Base-by-base conservation (phyloP, 2,113 vertebrate species). In the Coturnix japonica region DNA sequence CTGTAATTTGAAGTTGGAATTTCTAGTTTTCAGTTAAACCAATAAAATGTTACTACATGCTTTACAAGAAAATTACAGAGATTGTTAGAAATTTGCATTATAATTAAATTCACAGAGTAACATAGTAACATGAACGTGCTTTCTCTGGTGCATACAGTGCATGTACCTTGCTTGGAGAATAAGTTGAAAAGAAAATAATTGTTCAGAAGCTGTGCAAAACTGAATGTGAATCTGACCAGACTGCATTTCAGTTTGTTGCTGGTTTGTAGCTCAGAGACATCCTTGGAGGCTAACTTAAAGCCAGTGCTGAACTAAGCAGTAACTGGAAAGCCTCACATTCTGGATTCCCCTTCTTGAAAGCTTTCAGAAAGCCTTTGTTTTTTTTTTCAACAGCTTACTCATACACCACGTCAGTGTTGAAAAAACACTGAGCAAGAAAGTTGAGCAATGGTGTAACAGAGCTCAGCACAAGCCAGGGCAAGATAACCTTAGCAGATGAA, bases 111-210 rank as follows among this genome's bases (percentile, higher is more conserved):
- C 49, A 89, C 7, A 43, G 16, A 16, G 3, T 56, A 31, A 56
- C 28, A 31, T 19, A 72, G 28, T 47, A 73, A 73, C 2, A 10
- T 6, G 12, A 37, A 47, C 1, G 22, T 12, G 26, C 33, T 35
- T 20, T 28, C 17, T 23, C 39, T 21, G 47, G 23, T 9, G 33
- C 17, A 43, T 4, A 20, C 0, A 1, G 4, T 23, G 7, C 3
- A 2, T n/a, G 13, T 5, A 39, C 37, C 13, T 81, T 79, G 51
- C 66, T 71, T 66, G 31, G 78, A 88, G 71, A 19, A 41, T 41
- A 84, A 84, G 80, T 8, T 95, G 80, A 91, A 95, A 91, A 92
- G 91, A 89, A 96, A 95, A 44, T 57, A 78, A 94, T 67, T 56
- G 60, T 93, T 93, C 37, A 3, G 83, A 96, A 92, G 19, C 82